phyloP scores from a whole-genome alignment of 2,113 vertebrate species.

The Chascanopsetta lugubris region DNA sequence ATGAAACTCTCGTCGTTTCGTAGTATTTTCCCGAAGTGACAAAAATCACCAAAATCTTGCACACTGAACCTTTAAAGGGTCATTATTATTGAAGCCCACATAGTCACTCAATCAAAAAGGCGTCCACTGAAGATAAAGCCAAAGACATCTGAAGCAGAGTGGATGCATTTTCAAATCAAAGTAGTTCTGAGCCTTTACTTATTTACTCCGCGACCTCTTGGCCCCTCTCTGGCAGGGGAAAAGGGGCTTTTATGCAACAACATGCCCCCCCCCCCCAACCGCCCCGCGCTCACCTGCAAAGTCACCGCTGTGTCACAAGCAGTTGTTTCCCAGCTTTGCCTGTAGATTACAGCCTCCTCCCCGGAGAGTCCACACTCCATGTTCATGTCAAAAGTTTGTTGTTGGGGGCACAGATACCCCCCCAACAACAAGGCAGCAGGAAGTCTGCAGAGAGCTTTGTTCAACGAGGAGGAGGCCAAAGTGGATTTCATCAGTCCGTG shows the following conservation, averaged over 20 bases:
- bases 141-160: too few species aligned
- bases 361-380: constrained; percentile 52
- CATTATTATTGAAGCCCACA: too few species aligned
- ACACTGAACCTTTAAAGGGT: too few species aligned
- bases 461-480: constrained; percentile 55
- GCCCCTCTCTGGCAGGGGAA: background rate
- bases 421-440: constrained; percentile 61
- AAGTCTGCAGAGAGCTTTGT: constrained; percentile 57
- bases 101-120: too few species aligned
- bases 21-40: too few species aligned
- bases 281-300: constrained; percentile 27
- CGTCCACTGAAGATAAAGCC: too few species aligned
- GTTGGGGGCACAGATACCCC: constrained; percentile 52
- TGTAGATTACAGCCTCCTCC: constrained; percentile 52
- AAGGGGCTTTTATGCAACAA: constrained; percentile 28
- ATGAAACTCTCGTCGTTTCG: too few species aligned
- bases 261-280: constrained; percentile 26
- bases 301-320: constrained; percentile 44
- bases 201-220: too few species aligned
- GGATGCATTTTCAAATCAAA: too few species aligned
- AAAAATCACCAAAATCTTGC: too few species aligned
- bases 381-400: constrained; percentile 79
- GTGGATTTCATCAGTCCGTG: constrained; percentile 64
- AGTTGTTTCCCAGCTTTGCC: constrained; percentile 54
- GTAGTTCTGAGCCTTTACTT: too few species aligned